Evolutionary conservation across 1,140 invertebrate species (phyloP).

Genomic region (Tribolium madens): DNA sequence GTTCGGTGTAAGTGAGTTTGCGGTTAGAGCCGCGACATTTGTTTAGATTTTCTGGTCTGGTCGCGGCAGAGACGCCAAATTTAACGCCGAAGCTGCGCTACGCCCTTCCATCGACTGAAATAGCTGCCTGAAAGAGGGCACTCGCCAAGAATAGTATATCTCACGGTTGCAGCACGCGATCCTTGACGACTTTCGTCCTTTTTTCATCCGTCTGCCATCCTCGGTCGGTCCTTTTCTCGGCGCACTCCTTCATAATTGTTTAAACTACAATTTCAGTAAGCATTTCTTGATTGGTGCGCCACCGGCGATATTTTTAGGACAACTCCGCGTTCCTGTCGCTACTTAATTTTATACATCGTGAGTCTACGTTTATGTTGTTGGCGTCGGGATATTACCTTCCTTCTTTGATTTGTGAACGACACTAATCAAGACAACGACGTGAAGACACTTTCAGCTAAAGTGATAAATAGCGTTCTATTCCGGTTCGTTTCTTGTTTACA

Average conservation of each 20-base stretch:
- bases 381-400: conserved; percentile 47
- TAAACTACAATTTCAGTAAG: conserved; percentile 50
- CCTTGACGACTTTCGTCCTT: conserved; percentile 26
- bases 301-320: conserved; percentile 52
- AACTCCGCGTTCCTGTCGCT: conserved; percentile 54
- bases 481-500: conserved; percentile 60
- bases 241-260: conserved; percentile 49
- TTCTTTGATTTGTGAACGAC: conserved; percentile 47
- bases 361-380: conserved; percentile 46
- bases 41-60: conserved; percentile 58
- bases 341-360: conserved; percentile 57
- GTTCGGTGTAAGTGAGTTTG: conserved; percentile 52
- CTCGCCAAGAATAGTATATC: conserved; percentile 54
- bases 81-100: conserved; percentile 52
- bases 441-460: conserved; percentile 42
- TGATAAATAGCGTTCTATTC: conserved; percentile 57
- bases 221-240: conserved; percentile 3
- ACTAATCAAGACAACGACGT: conserved; percentile 40
- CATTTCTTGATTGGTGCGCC: conserved; percentile 51
- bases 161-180: conserved; percentile 42
- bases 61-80: conserved; percentile 56
- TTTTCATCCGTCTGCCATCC: neutral
- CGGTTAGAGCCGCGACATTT: conserved; percentile 56
- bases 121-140: conserved; percentile 55
- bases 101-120: conserved; percentile 56